Percentiles rank a stretch among this genome's conserved stretches.
phyloP scores from a whole-genome alignment of 1,140 invertebrate species.

The Eriocheir sinensis region DNA sequence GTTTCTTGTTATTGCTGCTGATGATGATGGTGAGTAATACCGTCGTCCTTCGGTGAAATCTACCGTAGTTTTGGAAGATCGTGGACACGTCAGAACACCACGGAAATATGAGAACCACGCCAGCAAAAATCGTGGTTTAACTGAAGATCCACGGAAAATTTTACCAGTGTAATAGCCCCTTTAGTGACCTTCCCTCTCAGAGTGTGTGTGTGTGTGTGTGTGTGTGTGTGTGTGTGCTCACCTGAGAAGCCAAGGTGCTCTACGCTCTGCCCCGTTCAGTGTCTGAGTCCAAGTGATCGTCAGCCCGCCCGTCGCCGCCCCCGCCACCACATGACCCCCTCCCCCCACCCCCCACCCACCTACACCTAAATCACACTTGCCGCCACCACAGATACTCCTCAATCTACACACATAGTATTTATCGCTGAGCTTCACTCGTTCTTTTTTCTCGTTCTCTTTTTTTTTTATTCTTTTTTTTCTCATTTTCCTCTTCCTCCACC shows the following conservation, averaged over 20 bases:
- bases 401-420: background rate
- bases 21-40: no score
- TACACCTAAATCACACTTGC: background rate
- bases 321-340: background rate
- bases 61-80: no score
- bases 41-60: no score
- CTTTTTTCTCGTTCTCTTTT: background rate
- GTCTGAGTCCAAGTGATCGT: background rate
- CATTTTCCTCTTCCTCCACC: background rate
- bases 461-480: background rate
- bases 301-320: background rate
- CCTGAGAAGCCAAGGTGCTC: background rate
- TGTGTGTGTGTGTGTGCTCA: no score
- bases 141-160: no score
- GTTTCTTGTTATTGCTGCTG: no score
- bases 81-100: no score
- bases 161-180: no score
- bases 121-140: no score
- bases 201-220: no score
- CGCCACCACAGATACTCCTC: background rate
- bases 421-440: background rate
- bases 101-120: no score
- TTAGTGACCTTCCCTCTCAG: no score
- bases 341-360: background rate
- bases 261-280: background rate